Evolutionary conservation across 2,888 invertebrate species (phyloP).

Genomic region (Pterostichus madidus): DNA sequence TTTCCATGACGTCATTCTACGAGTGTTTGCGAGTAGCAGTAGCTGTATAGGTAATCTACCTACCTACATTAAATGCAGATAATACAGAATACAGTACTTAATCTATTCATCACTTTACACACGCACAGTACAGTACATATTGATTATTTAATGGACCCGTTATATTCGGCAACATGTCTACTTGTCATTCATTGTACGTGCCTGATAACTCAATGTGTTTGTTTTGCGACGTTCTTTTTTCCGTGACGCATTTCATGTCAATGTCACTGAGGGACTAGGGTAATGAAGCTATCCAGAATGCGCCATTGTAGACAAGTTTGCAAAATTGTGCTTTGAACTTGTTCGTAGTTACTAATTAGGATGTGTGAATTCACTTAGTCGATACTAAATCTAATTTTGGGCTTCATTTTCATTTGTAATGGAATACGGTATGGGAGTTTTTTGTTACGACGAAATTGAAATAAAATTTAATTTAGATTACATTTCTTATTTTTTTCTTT

Average conservation of each 20-base stretch:
- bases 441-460: background rate
- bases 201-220: constrained; percentile 24
- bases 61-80: background rate
- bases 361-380: constrained; percentile 23
- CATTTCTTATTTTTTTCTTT: background rate
- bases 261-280: constrained; percentile 36
- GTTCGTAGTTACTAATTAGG: constrained; percentile 17
- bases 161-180: constrained; percentile 14
- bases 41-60: too few relatives aligned
- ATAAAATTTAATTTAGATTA: background rate
- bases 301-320: constrained; percentile 19
- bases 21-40: too few relatives aligned
- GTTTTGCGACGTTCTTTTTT: constrained; percentile 40
- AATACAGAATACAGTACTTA: background rate
- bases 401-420: background rate
- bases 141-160: constrained; percentile 38
- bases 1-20: too few relatives aligned
- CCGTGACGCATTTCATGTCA: constrained; percentile 31
- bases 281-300: constrained; percentile 38
- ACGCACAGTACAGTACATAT: background rate
- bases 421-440: background rate
- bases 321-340: constrained; percentile 36
- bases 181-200: background rate
- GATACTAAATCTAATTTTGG: background rate
- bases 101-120: background rate